Evolutionary conservation across 2,113 vertebrate species (phyloP), one percentile per base, ranked within the genome.

Genomic region (Rhynchomys soricoides): DNA sequence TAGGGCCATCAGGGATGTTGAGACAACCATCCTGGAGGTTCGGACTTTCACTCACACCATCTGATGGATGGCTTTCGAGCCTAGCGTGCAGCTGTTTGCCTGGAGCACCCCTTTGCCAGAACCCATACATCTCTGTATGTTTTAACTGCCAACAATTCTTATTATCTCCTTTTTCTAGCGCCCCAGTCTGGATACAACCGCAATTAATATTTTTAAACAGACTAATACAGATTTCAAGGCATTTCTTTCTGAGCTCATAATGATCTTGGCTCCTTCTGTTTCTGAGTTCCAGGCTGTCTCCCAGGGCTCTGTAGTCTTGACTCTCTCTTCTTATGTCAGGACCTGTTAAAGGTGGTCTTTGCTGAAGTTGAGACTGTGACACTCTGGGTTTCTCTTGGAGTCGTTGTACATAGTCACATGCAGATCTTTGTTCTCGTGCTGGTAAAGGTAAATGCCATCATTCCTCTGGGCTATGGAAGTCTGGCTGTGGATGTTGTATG

Each of bases 141-240:
- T 85, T 94, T 31, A 55, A 73, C 71, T 68, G 55, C 48, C 83
- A 89, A 13, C 15, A 91, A 59, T 90, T 94, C 62, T 90, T 96
- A 13, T n/a, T 82, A 78, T 68, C 88, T 86, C 78, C 17, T 89
- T 93, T 37, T 37, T 82, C 62, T 34, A 78, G 26, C 55, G 83
- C 64, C 16, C 16, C 19, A 17, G 21, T 89, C 82, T 89, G 17
- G 37, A 52, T 79, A 16, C 16, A 45, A 15, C 93, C 81, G 13
- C 22, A 79, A 64, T 83, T 77, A 70, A 40, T 37, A 85, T 79
- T 89, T 70, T 17, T 85, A 59, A 85, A 74, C 40, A 90, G 73
- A 81, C 52, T 31, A 92, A 92, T 43, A 85, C 16, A 71, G 64
- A 50, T 71, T 45, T 93, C 86, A 68, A 45, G 83, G 45, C 68